These are phyloP conservation scores for Amazona vittata DNA, from an alignment of 2,113 vertebrate species.

Conservation along the genomic window DNA sequence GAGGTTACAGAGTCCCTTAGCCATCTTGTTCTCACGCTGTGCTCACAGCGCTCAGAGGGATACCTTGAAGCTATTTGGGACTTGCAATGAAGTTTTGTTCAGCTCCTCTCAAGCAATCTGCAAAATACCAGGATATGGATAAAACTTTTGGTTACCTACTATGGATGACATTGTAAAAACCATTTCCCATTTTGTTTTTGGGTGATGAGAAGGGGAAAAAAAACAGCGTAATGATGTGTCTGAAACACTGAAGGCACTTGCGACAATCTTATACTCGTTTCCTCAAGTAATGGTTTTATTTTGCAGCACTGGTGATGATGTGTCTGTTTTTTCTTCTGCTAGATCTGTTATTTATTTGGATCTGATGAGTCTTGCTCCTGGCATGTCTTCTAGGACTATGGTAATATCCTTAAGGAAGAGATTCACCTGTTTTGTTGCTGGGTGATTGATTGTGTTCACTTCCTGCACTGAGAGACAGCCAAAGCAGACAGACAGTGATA, in stretches of 20 bases:
- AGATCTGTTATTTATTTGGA: neutral
- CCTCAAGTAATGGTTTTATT: neutral
- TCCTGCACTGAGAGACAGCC: fast-evolving
- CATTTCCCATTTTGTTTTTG: neutral
- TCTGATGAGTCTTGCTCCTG: neutral
- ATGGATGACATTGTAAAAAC: neutral
- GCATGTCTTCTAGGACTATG: neutral
- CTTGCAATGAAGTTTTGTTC: neutral
- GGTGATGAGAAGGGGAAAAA: neutral
- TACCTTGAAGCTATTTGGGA: neutral
- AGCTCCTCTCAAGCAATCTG: neutral
- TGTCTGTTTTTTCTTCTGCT: neutral
- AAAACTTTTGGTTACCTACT: neutral
- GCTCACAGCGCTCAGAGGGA: fast-evolving
- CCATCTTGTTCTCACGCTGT: fast-evolving
- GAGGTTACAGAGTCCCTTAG: neutral
- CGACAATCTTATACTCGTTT: neutral
- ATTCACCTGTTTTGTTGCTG: neutral
- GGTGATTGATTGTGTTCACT: neutral
- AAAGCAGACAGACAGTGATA: neutral
- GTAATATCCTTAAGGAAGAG: neutral
- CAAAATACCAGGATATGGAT: neutral
- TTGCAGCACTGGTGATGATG: neutral
- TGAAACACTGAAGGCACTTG: neutral
- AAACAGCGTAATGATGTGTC: neutral